phyloP scores from a whole-genome alignment of 2,797 vertebrate genomes.

The Acomys russatus region DNA sequence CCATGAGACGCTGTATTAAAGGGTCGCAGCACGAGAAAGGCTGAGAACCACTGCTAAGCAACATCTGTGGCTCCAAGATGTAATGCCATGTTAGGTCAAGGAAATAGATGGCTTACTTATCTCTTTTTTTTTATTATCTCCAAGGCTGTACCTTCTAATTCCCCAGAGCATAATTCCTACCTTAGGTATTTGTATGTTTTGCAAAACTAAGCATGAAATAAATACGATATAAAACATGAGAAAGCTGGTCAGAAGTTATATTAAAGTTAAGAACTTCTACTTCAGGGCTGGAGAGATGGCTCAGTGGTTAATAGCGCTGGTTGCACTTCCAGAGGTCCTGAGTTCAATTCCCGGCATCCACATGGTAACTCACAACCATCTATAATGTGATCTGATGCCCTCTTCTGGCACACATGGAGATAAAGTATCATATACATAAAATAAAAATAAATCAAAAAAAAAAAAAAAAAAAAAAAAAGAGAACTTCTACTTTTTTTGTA shows the following conservation, averaged over 20 bases:
- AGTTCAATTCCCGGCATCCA: too few relatives aligned
- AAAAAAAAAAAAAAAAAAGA: too few relatives aligned
- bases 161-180: neutral
- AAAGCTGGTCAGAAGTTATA: neutral
- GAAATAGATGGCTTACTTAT: neutral
- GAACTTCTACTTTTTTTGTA: too few relatives aligned
- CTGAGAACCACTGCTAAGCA: neutral
- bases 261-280: conserved; percentile 7
- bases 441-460: too few relatives aligned
- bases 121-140: neutral
- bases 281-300: neutral
- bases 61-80: neutral
- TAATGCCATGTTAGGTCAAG: neutral
- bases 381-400: too few relatives aligned
- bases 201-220: conserved; percentile 17
- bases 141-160: neutral
- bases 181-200: conserved; percentile 17
- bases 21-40: neutral
- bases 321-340: neutral
- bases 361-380: too few relatives aligned
- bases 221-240: conserved; percentile 41
- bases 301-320: neutral
- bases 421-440: too few relatives aligned
- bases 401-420: too few relatives aligned
- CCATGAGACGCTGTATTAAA: neutral